Evolutionary conservation across 2,888 invertebrate species (phyloP).

Genomic region (Parnassius apollo): DNA sequence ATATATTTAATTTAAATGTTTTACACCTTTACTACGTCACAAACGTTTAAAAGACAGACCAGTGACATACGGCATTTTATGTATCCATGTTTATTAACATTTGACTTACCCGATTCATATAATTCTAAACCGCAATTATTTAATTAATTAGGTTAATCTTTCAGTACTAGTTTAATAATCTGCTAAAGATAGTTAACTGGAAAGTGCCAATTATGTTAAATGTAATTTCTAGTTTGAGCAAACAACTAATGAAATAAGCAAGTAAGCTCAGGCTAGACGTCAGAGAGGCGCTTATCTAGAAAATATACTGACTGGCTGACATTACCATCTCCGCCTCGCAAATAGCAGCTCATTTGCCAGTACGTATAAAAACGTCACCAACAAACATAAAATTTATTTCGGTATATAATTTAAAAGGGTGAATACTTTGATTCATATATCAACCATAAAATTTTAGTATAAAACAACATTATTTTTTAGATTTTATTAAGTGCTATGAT

Average conservation of each 20-base stretch:
- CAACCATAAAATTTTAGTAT: no score
- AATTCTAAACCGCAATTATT: no score
- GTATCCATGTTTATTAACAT: no score
- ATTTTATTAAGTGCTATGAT: no score
- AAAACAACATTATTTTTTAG: no score
- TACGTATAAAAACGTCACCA: conserved; percentile 63
- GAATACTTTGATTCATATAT: no score
- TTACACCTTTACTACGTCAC: no score
- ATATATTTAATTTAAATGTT: no score
- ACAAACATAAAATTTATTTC: conserved; percentile 38
- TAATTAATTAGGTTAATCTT: no score
- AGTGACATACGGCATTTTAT: no score
- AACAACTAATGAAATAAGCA: conserved; percentile 73
- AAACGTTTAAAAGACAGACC: no score
- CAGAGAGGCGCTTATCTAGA: conserved; percentile 69
- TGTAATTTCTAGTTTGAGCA: conserved; percentile 59
- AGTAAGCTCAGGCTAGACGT: conserved; percentile 61
- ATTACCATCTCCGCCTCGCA: conserved; percentile 69
- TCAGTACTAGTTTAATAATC: background rate
- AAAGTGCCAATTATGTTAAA: conserved; percentile 50
- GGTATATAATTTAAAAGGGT: background rate
- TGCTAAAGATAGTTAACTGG: conserved; percentile 21
- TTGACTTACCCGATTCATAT: no score
- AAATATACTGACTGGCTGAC: conserved; percentile 76
- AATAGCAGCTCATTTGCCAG: conserved; percentile 72